Base-by-base conservation (phyloP, 2,888 invertebrate species). In the Eupeodes luniger region DNA sequence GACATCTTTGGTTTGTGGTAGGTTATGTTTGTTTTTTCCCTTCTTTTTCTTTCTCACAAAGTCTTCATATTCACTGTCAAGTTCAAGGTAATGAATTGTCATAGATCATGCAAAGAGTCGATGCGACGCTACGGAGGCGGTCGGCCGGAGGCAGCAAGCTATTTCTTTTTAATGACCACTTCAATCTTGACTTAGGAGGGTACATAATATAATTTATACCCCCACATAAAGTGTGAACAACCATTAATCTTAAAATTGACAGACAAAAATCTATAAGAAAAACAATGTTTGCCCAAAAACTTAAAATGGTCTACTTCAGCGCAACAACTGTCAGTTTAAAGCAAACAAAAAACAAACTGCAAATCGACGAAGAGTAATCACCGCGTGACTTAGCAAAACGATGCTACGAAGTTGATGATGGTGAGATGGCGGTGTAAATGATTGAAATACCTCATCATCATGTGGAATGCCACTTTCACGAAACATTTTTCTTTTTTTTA, bases 11-110 rank as follows among this genome's bases (percentile, higher is more conserved):
- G 74, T 57, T 70, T 70, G 57, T 44, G 57, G 61, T 76, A 70
- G 66, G 80, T n/a, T 27, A 19, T 34, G 47, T 59, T 36, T 62
- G 19, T 62, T 51, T 49, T 74, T 10, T n/a, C 11, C 44, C 2
- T 36, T 69, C 10, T 10, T 61, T 5, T 70, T 78, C 78, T 79
- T 76, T 51, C 36, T 77, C 80, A 55, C 51, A 61, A 10, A 53
- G 69, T 82, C 62, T 69, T 74, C 40, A 66, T 9, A 9, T 77
- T 81, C 88, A 88, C 75, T 88, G 88, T 78, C 88, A 88, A 88
- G 88, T 88, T 88, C 88, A 88, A 88, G 88, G 88, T 79, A 85
- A 85, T 75, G 75, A 2, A 44, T 19, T 84, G 76, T 70, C 81
- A 78, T 88, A 88, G 85, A 88, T 88, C 88, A 81, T 81, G 78